These are phyloP conservation scores for Xylota segnis DNA, from an alignment of 2,888 invertebrate genomes.

Conservation along the genomic window DNA sequence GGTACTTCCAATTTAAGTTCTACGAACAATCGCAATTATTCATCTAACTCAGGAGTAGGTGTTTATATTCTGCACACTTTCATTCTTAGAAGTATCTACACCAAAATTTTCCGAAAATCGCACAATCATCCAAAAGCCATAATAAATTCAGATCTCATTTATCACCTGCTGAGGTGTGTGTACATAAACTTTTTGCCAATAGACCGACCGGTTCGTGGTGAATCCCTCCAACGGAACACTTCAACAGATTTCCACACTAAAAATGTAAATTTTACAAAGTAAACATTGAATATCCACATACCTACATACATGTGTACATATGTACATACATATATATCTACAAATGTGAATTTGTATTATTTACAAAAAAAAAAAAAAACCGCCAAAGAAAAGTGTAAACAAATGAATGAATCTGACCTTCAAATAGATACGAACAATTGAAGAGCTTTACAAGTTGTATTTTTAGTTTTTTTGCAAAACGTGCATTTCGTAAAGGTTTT, in stretches of 20 bases:
- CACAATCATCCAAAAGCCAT: neutral
- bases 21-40: no score
- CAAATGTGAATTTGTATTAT: no score
- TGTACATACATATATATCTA: neutral
- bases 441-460: neutral
- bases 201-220: neutral
- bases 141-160: conserved; percentile 1
- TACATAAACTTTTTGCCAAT: neutral
- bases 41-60: no score
- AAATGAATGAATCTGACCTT: conserved; percentile 39
- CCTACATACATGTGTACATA: neutral
- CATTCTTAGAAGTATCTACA: neutral
- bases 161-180: conserved; percentile 11
- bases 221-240: neutral
- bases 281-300: conserved; percentile 21
- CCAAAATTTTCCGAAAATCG: neutral
- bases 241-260: conserved; percentile 4
- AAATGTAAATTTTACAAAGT: conserved; percentile 29
- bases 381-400: conserved; percentile 22
- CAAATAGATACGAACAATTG: conserved; percentile 17
- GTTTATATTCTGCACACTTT: no score
- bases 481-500: conserved; percentile 25
- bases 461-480: conserved; percentile 24
- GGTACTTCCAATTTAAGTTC: no score
- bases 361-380: conserved; percentile 8